These are phyloP conservation scores for Cliona cf. orientalis DNA, from an alignment of 37 sponge, comb jelly and placozoan genomes.

Conservation along the genomic window DNA sequence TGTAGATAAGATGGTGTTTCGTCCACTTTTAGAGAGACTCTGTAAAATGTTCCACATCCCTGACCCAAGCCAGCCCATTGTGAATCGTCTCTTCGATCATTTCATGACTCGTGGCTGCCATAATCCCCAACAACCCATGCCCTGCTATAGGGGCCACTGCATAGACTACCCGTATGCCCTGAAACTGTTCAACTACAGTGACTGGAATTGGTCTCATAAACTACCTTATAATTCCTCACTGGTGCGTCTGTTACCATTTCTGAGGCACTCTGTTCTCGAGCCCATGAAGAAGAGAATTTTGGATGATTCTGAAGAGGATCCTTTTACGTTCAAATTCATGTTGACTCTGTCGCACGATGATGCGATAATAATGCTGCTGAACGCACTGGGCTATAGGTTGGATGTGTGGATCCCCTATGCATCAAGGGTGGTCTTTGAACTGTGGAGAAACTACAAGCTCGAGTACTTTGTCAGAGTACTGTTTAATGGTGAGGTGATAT, in stretches of 20 bases:
- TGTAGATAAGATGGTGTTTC: neutral
- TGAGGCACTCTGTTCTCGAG: conserved; percentile 48
- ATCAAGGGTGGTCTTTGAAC: conserved; percentile 60
- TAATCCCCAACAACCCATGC: conserved; percentile 20
- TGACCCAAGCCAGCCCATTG: neutral
- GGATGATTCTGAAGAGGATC: neutral
- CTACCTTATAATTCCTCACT: conserved; percentile 30
- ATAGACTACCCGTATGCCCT: neutral
- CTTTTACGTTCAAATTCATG: conserved; percentile 8
- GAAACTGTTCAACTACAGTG: conserved; percentile 16
- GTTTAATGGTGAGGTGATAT: conserved; percentile 50
- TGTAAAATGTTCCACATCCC: conserved; percentile 7
- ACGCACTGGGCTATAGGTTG: conserved; percentile 14
- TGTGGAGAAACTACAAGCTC: conserved; percentile 43
- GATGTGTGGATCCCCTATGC: conserved; percentile 65
- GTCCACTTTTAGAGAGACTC: neutral
- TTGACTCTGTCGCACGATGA: conserved; percentile 58
- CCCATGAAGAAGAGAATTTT: conserved; percentile 2
- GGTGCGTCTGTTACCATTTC: conserved; percentile 32
- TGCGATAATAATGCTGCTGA: conserved; percentile 29
- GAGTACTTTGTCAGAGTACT: conserved; percentile 48
- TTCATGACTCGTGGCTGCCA: conserved; percentile 20
- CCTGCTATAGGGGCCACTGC: conserved; percentile 29
- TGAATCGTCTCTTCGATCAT: conserved; percentile 29
- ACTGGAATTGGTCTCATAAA: conserved; percentile 9